Evolutionary conservation across 2,888 invertebrate species (phyloP).

Genomic region (Shargacucullia verbasci): DNA sequence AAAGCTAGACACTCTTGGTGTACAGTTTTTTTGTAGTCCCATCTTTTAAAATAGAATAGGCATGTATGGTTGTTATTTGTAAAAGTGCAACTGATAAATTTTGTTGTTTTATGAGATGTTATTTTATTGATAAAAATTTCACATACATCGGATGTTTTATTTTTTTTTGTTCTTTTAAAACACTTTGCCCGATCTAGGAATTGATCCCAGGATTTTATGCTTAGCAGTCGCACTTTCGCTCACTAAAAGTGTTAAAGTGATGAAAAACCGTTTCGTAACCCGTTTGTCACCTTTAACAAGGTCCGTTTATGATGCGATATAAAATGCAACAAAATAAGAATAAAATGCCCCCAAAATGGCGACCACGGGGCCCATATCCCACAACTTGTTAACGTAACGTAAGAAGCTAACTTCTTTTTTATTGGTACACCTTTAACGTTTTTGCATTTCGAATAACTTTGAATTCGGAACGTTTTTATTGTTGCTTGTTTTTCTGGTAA

Average conservation of each 20-base stretch:
- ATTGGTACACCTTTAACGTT: slow-evolving; percentile 86
- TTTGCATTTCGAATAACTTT: slow-evolving; percentile 84
- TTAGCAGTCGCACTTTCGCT: too few species aligned
- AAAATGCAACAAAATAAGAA: slow-evolving; percentile 56
- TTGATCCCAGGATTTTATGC: too few species aligned
- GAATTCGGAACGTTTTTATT: slow-evolving; percentile 85
- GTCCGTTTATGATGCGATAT: slow-evolving; percentile 50
- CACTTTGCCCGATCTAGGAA: too few species aligned
- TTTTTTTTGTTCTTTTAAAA: too few species aligned
- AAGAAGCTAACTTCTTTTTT: slow-evolving; percentile 88
- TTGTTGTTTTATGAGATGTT: too few species aligned
- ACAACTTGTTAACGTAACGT: slow-evolving; percentile 79
- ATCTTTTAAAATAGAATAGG: too few species aligned
- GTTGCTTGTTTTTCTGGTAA: slow-evolving; percentile 50
- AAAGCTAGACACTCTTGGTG: slow-evolving; percentile 3
- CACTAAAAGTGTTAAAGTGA: not conserved
- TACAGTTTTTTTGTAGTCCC: too few species aligned
- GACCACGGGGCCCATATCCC: slow-evolving; percentile 72
- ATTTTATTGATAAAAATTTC: too few species aligned
- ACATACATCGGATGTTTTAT: too few species aligned
- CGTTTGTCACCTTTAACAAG: slow-evolving; percentile 39
- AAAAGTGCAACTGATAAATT: too few species aligned
- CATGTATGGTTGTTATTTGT: too few species aligned
- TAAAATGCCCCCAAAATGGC: slow-evolving; percentile 51
- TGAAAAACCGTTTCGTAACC: slow-evolving; percentile 38